These are phyloP conservation scores for Batillaria attramentaria DNA, from an alignment of 1,140 invertebrate species.

Conservation along the genomic window DNA sequence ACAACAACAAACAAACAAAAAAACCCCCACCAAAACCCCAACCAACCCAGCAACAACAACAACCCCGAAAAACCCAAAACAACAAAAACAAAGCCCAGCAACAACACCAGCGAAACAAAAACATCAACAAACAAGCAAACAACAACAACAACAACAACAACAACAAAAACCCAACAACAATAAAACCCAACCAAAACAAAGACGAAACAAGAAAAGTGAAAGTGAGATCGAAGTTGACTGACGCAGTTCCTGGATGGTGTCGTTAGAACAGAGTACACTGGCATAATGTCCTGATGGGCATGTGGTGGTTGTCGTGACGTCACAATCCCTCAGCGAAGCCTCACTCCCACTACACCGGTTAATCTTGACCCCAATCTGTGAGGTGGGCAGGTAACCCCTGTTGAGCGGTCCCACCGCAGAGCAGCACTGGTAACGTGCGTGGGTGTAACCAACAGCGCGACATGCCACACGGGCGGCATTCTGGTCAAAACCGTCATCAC, in stretches of 20 bases:
- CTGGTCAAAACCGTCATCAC: slow-evolving; percentile 51
- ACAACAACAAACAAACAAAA: no score
- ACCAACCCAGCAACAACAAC: no score
- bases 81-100: no score
- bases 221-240: no score
- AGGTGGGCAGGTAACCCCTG: background rate
- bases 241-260: slow-evolving; percentile 34
- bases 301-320: slow-evolving; percentile 9
- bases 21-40: no score
- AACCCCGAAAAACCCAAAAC: no score
- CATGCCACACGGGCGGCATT: slow-evolving; percentile 51
- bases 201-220: no score
- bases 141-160: no score
- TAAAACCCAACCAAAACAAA: no score
- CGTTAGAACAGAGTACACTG: slow-evolving; percentile 50
- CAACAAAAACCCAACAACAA: no score
- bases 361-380: slow-evolving; percentile 42
- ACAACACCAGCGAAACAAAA: no score
- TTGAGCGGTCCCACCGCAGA: slow-evolving; percentile 41
- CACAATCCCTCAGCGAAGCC: slow-evolving; percentile 35
- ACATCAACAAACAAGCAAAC: no score
- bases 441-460: slow-evolving; percentile 40
- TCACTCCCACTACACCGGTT: slow-evolving; percentile 47
- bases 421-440: slow-evolving; percentile 49
- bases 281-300: slow-evolving; percentile 48